Base-by-base conservation (phyloP, 1,140 invertebrate species). In the Pseudomyrmex cubaensis region DNA sequence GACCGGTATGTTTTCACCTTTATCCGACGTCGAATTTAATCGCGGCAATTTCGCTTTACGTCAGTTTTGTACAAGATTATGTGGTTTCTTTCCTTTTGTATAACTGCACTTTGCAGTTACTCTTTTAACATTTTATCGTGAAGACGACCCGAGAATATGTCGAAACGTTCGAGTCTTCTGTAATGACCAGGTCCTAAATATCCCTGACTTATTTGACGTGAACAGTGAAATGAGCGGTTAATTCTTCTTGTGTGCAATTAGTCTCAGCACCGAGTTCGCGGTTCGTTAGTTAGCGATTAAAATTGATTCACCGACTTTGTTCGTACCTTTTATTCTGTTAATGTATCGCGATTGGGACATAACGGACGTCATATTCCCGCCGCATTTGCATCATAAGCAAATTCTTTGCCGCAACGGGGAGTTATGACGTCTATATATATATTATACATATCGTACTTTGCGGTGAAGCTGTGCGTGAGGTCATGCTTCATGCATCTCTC, bases 271-370 rank as follows among this genome's bases (percentile, higher is more conserved):
- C 50, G 63, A 87, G 61, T 57, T 87, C 64, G 73, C 54, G 56
- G 50, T 69, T 76, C 72, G 72, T 77, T 77, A 77, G 56, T 15
- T 61, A 13, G 35, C 44, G 77, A 83, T 87, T 87, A 73, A 80
- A 83, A 61, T 52, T 75, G 70, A 83, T 86, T 78, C 59, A 72
- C 76, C 72, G 35, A 57, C 59, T 56, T 86, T 12, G 10, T 48
- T 44, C 52, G 22, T 5, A n/a, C 2, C 4, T 57, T 20, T 46
- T 7, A 44, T 57, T 70, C n/a, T 8, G n/a, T 80, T 57, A 17
- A 1, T 76, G 35, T 35, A 17, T n/a, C 62, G 35, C 35, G 48
- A 76, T 52, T 50, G 7, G 15, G 22, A 44, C 22, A 44, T 46
- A 54, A 77, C 13, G 52, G 25, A 35, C 35, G 35, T 35, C 35